Percentiles rank a stretch among this genome's conserved stretches.
Evolutionary conservation across 2,888 invertebrate genomes (phyloP).

Genomic region (Microdon myrmicae): DNA sequence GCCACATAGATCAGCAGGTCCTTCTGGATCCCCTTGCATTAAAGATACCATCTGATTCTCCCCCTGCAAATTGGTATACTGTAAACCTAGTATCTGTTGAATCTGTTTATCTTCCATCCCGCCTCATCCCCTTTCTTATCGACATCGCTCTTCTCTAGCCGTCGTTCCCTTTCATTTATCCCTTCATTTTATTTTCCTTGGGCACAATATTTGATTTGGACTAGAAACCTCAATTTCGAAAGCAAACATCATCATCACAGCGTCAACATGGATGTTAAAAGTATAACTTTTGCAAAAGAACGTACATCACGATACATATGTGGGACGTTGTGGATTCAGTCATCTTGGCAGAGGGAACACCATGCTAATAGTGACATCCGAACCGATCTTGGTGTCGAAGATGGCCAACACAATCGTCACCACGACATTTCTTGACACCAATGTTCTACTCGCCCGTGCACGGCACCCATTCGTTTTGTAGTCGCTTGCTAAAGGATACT

Average conservation of each 20-base stretch:
- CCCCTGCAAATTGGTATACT: not conserved
- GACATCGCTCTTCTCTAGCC: no score
- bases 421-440: constrained; percentile 6
- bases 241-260: constrained; percentile 42
- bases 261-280: constrained; percentile 23
- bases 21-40: not conserved
- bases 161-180: constrained; percentile 3
- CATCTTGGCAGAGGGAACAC: no score
- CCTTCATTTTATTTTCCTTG: constrained; percentile 38
- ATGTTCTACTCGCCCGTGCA: not conserved
- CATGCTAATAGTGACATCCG: not conserved
- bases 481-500: no score
- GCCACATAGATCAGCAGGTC: constrained; percentile 1
- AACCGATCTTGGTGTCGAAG: no score
- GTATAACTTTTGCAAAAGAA: constrained; percentile 6
- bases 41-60: not conserved
- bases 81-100: constrained; percentile 41
- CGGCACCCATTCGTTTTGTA: constrained; percentile 9
- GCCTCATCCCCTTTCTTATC: not conserved
- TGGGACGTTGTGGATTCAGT: no score
- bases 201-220: constrained; percentile 45
- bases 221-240: constrained; percentile 49
- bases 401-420: no score
- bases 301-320: not conserved
- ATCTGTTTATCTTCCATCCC: constrained; percentile 37